Evolutionary conservation across 2,113 vertebrate genomes (phyloP).

Genomic region (Equus quagga): DNA sequence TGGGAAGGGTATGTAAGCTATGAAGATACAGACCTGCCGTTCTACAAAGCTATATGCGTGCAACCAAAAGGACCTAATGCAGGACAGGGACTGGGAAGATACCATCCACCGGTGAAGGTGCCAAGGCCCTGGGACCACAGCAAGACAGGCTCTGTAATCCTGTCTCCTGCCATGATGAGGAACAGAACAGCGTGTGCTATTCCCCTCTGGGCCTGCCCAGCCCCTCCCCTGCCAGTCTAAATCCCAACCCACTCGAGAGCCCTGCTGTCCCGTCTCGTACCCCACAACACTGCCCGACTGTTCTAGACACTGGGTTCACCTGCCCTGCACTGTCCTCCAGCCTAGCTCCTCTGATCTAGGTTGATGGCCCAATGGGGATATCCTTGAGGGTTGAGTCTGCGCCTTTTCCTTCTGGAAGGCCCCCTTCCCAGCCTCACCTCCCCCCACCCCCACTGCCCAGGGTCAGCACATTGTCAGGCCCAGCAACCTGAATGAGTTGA

Average conservation of each 20-base stretch:
- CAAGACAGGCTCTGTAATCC: background rate
- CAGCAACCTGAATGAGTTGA: constrained; percentile 15
- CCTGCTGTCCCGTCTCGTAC: background rate
- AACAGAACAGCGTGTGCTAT: background rate
- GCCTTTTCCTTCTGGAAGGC: background rate
- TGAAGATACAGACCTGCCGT: background rate
- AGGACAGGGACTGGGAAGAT: background rate
- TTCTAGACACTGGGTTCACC: background rate
- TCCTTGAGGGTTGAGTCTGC: background rate
- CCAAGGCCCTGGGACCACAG: background rate
- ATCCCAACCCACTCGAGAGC: background rate
- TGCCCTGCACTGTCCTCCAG: background rate
- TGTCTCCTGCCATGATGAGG: background rate
- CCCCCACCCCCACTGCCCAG: background rate
- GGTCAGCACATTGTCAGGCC: background rate
- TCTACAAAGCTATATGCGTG: background rate
- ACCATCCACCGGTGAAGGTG: fast-evolving
- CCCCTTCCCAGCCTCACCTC: background rate
- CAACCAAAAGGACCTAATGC: background rate
- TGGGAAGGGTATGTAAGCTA: background rate
- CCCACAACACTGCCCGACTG: background rate
- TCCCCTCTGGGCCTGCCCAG: background rate
- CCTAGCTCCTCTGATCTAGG: background rate
- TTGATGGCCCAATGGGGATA: background rate
- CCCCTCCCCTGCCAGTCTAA: background rate